Conservation (phyloP, 2,888 invertebrate species). For the Tetanocera ferruginea region DNA sequence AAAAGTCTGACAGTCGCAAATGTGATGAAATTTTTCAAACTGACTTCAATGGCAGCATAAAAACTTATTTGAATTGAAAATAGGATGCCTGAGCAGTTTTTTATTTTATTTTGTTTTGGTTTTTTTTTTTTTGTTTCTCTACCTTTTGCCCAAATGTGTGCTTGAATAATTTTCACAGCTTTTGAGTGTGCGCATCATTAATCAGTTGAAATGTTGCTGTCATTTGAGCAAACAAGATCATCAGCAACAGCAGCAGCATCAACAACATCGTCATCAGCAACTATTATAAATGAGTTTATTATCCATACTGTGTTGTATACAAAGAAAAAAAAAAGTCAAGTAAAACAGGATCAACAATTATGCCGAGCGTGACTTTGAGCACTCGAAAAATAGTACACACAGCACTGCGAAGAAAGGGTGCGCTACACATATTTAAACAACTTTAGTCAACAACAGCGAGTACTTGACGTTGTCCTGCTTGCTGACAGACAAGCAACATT, state of each 20-base stretch:
- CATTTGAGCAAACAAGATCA: slow-evolving; percentile 12
- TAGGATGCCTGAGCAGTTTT: neutral
- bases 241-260: neutral
- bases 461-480: neutral
- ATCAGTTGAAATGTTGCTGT: slow-evolving; percentile 7
- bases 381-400: neutral
- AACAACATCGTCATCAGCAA: neutral
- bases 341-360: slow-evolving; percentile 31
- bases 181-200: slow-evolving; percentile 5
- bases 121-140: neutral
- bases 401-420: neutral
- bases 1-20: slow-evolving; percentile 16
- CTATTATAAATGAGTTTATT: slow-evolving; percentile 59
- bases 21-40: neutral
- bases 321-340: neutral
- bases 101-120: neutral
- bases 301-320: slow-evolving; percentile 53
- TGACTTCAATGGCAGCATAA: neutral
- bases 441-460: neutral
- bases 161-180: slow-evolving; percentile 23
- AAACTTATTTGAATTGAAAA: slow-evolving; percentile 20
- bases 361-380: slow-evolving; percentile 54
- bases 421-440: too few species aligned
- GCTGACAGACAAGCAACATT: neutral
- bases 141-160: neutral